A percentile compares a stretch with the other conserved stretches of the same genome.
Evolutionary conservation across 2,888 invertebrate species (phyloP).

Genomic region (Anticlea derivata): DNA sequence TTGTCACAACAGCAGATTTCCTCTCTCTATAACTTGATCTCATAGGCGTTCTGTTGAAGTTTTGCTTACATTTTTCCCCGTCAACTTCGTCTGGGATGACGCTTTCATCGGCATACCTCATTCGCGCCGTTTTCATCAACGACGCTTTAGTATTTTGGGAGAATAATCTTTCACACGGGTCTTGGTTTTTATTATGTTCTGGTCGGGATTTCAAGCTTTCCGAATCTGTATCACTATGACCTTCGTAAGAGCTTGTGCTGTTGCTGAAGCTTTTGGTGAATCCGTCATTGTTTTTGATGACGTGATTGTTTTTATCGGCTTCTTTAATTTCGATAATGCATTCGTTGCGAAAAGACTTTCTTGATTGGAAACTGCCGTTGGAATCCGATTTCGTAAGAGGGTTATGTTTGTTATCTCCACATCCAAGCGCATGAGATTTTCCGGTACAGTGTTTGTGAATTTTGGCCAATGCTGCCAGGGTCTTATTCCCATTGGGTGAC

Average conservation of each 20-base stretch:
- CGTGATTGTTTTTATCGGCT: slow-evolving; percentile 58
- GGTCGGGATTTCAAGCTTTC: slow-evolving; percentile 72
- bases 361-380: slow-evolving; percentile 72
- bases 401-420: slow-evolving; percentile 78
- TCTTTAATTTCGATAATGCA: slow-evolving; percentile 76
- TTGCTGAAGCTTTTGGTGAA: slow-evolving; percentile 81
- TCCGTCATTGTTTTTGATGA: slow-evolving; percentile 55
- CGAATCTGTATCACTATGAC: slow-evolving; percentile 87
- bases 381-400: slow-evolving; percentile 76
- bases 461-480: slow-evolving; percentile 80
- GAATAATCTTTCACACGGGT: slow-evolving; percentile 81
- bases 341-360: slow-evolving; percentile 68
- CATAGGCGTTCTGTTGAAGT: slow-evolving; percentile 64
- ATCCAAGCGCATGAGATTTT: slow-evolving; percentile 89
- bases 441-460: slow-evolving; percentile 90
- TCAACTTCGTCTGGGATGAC: slow-evolving; percentile 72
- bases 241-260: slow-evolving; percentile 86
- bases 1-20: slow-evolving; percentile 75
- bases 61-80: slow-evolving; percentile 68
- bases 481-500: slow-evolving; percentile 77
- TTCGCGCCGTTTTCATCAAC: slow-evolving; percentile 84
- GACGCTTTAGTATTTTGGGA: slow-evolving; percentile 84
- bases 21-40: slow-evolving; percentile 73
- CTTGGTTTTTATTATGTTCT: slow-evolving; percentile 60
- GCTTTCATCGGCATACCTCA: slow-evolving; percentile 82